Evolutionary conservation across 2,888 invertebrate species (phyloP).

Genomic region (Ichneumon xanthorius): DNA sequence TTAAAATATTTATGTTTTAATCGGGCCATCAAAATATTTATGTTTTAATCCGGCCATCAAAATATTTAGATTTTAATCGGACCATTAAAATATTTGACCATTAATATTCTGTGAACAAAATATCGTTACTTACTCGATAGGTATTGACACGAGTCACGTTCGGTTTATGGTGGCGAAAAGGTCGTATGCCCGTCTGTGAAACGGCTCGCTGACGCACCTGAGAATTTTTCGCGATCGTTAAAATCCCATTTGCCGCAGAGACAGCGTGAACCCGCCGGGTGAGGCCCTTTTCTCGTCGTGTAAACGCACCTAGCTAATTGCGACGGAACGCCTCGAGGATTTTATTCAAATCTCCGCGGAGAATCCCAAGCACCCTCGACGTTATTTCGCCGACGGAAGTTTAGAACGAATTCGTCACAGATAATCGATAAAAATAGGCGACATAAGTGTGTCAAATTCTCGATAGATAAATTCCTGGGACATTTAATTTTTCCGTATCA

Average conservation of each 20-base stretch:
- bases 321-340: conserved; percentile 1
- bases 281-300: conserved; percentile 20
- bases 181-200: background rate
- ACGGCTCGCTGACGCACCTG: conserved; percentile 25
- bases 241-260: conserved; percentile 48
- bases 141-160: background rate
- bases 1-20: too few species aligned
- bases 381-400: background rate
- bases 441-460: conserved; percentile 23
- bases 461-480: conserved; percentile 34
- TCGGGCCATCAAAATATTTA: too few species aligned
- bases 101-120: background rate
- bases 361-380: background rate
- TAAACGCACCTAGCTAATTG: conserved; percentile 34
- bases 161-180: background rate
- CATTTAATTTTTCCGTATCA: background rate
- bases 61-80: background rate
- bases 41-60: too few species aligned
- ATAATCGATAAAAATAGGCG: conserved; percentile 44
- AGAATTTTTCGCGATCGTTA: conserved; percentile 49
- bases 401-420: conserved; percentile 33
- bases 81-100: too few species aligned
- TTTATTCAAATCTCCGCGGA: conserved; percentile 3
- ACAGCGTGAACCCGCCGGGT: conserved; percentile 7
- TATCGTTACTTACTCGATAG: background rate